Evolutionary conservation across 2,113 vertebrate species (phyloP).

Genomic region (Paedocypris sp.): DNA sequence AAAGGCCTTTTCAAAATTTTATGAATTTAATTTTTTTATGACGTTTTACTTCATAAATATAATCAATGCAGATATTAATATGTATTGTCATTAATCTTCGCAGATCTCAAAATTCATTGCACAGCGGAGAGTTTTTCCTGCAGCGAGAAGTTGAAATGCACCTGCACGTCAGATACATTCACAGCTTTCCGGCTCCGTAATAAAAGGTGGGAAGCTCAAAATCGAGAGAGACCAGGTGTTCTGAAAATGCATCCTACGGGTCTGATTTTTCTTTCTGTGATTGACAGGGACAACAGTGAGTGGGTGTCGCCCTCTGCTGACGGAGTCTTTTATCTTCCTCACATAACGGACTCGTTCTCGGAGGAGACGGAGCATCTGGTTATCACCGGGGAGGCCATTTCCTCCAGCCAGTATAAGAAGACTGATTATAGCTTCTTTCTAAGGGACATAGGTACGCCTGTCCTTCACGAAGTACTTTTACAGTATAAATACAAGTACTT

Average conservation of each 20-base stretch:
- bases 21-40: no score
- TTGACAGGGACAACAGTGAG: constrained; percentile 27
- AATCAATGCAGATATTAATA: no score
- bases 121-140: constrained; percentile 41
- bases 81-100: constrained; percentile 7
- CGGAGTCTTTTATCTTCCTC: constrained; percentile 41
- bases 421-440: constrained; percentile 49
- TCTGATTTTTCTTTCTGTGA: neutral
- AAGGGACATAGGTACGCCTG: constrained; percentile 55
- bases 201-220: constrained; percentile 42
- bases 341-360: constrained; percentile 45
- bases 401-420: neutral
- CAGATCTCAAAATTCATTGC: constrained; percentile 43
- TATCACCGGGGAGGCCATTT: constrained; percentile 50
- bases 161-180: constrained; percentile 12
- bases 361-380: constrained; percentile 51
- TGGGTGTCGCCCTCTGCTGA: constrained; percentile 39
- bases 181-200: constrained; percentile 44
- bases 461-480: neutral
- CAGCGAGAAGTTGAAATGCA: constrained; percentile 45
- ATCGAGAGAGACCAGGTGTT: no score
- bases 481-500: no score
- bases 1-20: no score
- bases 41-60: no score
- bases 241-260: neutral